These are phyloP conservation scores for Odontomyia ornata DNA, from an alignment of 2,888 invertebrate species.

Conservation along the genomic window DNA sequence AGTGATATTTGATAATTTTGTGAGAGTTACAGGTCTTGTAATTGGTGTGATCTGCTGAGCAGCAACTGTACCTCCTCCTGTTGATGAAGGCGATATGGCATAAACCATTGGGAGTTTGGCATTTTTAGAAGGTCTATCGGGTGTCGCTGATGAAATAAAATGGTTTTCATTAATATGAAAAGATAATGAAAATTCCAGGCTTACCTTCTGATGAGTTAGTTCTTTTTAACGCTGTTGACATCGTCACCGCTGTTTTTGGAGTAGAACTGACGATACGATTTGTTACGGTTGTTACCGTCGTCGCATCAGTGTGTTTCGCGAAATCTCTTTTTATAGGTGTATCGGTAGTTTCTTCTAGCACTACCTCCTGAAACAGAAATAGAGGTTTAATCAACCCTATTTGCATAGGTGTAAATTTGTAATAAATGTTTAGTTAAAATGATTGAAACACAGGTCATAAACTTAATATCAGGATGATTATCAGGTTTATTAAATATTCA, in stretches of 20 bases:
- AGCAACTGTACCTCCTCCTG: neutral
- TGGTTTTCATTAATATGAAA: neutral
- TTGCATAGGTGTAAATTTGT: neutral
- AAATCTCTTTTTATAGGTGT: neutral
- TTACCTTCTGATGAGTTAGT: conserved; percentile 23
- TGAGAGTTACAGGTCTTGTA: conserved; percentile 25
- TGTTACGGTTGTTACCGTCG: neutral
- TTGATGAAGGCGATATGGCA: conserved; percentile 22
- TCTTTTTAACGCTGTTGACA: conserved; percentile 16
- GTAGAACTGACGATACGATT: conserved; percentile 18
- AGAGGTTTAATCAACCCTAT: neutral
- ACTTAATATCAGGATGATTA: too few species aligned
- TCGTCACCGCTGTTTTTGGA: conserved; percentile 9
- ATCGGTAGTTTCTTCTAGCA: neutral
- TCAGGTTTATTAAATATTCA: too few species aligned
- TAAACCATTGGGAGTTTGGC: conserved; percentile 32
- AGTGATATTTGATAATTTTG: conserved; percentile 14
- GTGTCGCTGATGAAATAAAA: conserved; percentile 13
- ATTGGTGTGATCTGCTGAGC: conserved; percentile 2
- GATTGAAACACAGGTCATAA: too few species aligned
- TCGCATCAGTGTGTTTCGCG: neutral
- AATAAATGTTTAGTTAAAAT: neutral
- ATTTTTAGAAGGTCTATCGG: conserved; percentile 18
- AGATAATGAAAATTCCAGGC: neutral
- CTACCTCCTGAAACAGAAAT: conserved; percentile 6